Percentiles rank a stretch among this genome's conserved stretches.
phyloP scores from a whole-genome alignment of 2,888 invertebrate species.

The Leptopilina drosophilae region DNA sequence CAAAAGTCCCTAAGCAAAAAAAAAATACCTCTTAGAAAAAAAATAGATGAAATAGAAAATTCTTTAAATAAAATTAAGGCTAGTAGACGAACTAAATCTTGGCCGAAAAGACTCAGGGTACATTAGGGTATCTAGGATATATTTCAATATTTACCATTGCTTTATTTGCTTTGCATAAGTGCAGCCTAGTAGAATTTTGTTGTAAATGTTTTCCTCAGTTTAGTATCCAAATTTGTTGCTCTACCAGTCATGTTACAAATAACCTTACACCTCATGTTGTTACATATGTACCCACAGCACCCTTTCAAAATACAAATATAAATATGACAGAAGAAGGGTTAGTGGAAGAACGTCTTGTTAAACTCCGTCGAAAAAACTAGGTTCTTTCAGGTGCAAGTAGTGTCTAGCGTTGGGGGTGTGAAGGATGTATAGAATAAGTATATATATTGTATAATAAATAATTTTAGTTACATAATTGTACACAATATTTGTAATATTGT shows the following conservation, averaged over 20 bases:
- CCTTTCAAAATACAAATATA: too few species aligned
- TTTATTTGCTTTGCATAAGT: not conserved
- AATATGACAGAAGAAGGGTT: too few species aligned
- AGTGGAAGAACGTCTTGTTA: too few species aligned
- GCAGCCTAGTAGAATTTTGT: not conserved
- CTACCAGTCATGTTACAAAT: not conserved
- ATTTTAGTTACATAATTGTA: not conserved
- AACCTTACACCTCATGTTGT: slow-evolving; percentile 6
- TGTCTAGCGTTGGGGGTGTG: too few species aligned
- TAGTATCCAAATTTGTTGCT: slow-evolving; percentile 7
- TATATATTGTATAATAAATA: not conserved
- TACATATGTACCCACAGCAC: slow-evolving; percentile 4
- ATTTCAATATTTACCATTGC: not conserved
- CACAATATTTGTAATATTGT: not conserved
- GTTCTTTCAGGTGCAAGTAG: too few species aligned
- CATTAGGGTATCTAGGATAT: not conserved
- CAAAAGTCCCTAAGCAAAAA: too few species aligned
- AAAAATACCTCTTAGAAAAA: too few species aligned
- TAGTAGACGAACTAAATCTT: not conserved
- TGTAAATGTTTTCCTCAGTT: not conserved
- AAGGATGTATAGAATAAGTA: too few species aligned
- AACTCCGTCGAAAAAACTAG: too few species aligned
- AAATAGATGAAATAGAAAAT: too few species aligned
- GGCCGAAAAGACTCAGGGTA: not conserved
- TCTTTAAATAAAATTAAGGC: not conserved